Evolutionary conservation across 2,113 vertebrate species (phyloP).

Genomic region (Fregata magnificens): DNA sequence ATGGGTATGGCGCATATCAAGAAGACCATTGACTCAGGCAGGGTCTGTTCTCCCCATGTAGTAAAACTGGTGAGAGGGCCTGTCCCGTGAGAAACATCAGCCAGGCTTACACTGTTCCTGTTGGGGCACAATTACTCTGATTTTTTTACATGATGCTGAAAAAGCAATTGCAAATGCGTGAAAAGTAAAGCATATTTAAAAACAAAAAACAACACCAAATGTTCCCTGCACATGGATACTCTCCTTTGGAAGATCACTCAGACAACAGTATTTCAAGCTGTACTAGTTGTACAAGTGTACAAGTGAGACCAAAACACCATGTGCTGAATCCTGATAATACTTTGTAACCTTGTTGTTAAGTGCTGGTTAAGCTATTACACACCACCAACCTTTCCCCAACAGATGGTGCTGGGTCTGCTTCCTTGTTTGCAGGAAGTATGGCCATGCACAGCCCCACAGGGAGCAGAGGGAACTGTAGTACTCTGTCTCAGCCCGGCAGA

Average conservation of each 20-base stretch:
- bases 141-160: background rate
- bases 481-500: accelerated
- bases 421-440: background rate
- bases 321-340: background rate
- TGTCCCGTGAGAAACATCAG: background rate
- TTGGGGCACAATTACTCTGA: background rate
- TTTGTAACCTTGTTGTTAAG: background rate
- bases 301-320: background rate
- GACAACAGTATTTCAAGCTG: background rate
- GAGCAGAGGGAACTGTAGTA: background rate
- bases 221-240: background rate
- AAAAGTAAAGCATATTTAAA: background rate
- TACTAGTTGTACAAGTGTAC: background rate
- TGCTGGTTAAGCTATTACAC: background rate
- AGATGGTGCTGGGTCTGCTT: background rate
- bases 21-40: background rate
- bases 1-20: background rate
- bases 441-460: no score
- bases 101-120: background rate
- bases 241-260: background rate
- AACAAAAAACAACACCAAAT: background rate
- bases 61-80: background rate
- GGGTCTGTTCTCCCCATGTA: background rate
- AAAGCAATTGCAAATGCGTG: background rate
- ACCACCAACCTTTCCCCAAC: background rate